A percentile compares a stretch with the other conserved stretches of the same genome.
Conservation (phyloP, 2,797 vertebrate genomes). For the Discoglossus pictus region DNA sequence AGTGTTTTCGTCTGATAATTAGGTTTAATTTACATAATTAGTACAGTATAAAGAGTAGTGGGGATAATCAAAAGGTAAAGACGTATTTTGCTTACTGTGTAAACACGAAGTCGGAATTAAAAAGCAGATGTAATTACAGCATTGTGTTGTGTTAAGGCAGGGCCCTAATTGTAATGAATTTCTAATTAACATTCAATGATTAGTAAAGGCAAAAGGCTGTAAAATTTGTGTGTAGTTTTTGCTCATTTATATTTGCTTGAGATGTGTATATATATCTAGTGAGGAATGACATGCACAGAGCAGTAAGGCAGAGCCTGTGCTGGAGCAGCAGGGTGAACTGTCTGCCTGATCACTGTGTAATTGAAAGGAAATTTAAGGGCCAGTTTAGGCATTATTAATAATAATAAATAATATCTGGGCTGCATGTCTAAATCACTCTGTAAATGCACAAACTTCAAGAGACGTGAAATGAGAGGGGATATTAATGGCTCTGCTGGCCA, state of each 20-base stretch:
- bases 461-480: background rate
- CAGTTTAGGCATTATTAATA: background rate
- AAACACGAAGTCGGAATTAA: conserved; percentile 82
- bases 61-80: conserved; percentile 79
- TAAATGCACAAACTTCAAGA: conserved; percentile 1
- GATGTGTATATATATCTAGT: conserved; percentile 62
- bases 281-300: conserved; percentile 10
- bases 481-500: background rate
- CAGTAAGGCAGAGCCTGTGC: conserved; percentile 23
- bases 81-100: conserved; percentile 80
- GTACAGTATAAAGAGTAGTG: conserved; percentile 83
- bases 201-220: conserved; percentile 70
- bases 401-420: background rate
- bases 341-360: conserved; percentile 23
- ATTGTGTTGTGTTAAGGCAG: conserved; percentile 71
- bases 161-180: conserved; percentile 83
- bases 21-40: conserved; percentile 84
- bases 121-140: conserved; percentile 82
- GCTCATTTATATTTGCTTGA: conserved; percentile 68
- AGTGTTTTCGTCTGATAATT: conserved; percentile 80
- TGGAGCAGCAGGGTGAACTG: background rate
- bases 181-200: conserved; percentile 84
- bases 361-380: background rate
- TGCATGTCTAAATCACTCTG: conserved; percentile 1
- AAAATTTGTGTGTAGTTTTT: conserved; percentile 67